Evolutionary conservation across 1,140 invertebrate genomes (phyloP).

Genomic region (Lysiphlebus fabarum): DNA sequence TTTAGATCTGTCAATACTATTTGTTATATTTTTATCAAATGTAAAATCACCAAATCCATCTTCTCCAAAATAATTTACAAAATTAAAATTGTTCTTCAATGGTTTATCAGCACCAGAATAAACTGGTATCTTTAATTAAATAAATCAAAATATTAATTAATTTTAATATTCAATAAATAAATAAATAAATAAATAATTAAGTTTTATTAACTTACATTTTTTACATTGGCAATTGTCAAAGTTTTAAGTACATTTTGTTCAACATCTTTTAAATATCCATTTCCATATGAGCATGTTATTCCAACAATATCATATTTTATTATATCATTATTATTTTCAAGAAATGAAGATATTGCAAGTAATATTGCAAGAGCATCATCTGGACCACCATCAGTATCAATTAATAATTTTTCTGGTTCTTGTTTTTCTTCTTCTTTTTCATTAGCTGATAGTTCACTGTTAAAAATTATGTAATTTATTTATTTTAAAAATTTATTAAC

Average conservation of each 20-base stretch:
- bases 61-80: conserved; percentile 44
- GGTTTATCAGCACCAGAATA: conserved; percentile 48
- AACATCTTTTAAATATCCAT: conserved; percentile 59
- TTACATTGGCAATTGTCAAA: conserved; percentile 53
- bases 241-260: conserved; percentile 60
- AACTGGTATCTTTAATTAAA: conserved; percentile 51
- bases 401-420: conserved; percentile 44
- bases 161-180: not conserved
- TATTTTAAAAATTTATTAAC: too few species aligned
- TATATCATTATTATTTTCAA: conserved; percentile 34
- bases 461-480: not conserved
- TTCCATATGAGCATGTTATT: conserved; percentile 64
- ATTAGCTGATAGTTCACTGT: not conserved
- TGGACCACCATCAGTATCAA: conserved; percentile 59
- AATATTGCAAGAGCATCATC: conserved; percentile 60
- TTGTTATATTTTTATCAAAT: conserved; percentile 36
- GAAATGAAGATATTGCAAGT: conserved; percentile 41
- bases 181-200: not conserved
- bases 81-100: conserved; percentile 37
- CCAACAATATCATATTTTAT: conserved; percentile 48
- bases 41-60: conserved; percentile 59
- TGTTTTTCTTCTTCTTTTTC: not conserved
- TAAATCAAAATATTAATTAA: not conserved
- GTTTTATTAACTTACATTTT: conserved; percentile 47
- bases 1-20: conserved; percentile 38